These are phyloP conservation scores for Puntigrus tetrazona DNA, from an alignment of 2,113 vertebrate genomes.

Conservation along the genomic window DNA sequence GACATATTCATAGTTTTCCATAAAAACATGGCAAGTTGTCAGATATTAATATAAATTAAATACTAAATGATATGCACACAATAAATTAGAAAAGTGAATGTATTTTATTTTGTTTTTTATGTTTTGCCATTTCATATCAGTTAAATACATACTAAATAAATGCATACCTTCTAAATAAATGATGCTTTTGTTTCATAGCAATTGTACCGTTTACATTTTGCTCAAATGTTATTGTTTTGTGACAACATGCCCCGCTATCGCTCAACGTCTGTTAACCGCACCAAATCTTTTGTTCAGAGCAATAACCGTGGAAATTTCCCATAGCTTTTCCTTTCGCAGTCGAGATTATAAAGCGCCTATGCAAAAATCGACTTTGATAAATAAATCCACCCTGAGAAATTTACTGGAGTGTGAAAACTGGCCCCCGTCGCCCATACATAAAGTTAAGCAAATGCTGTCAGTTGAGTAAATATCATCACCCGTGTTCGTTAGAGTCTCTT, in stretches of 20 bases:
- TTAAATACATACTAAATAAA: not conserved
- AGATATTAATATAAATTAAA: too few species aligned
- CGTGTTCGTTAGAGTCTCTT: not conserved
- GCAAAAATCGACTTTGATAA: not conserved
- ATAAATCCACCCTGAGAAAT: not conserved
- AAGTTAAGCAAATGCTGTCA: conserved; percentile 19
- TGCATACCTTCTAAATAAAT: too few species aligned
- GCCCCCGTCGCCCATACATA: not conserved
- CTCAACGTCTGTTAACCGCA: not conserved
- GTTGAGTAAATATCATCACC: conserved; percentile 28
- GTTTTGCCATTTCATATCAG: not conserved
- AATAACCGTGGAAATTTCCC: not conserved
- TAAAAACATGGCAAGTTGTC: not conserved
- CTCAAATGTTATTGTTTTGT: not conserved
- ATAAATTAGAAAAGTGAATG: not conserved
- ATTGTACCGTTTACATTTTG: not conserved
- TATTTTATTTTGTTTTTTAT: not conserved
- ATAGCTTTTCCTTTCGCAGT: not conserved
- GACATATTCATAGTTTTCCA: not conserved
- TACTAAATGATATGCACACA: not conserved
- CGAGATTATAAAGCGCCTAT: not conserved
- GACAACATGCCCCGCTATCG: not conserved
- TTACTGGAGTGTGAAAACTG: conserved; percentile 5
- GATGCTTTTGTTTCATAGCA: not conserved
- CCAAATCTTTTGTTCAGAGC: not conserved